phyloP scores from a whole-genome alignment of 2,797 vertebrate species.

The Squalus acanthias region DNA sequence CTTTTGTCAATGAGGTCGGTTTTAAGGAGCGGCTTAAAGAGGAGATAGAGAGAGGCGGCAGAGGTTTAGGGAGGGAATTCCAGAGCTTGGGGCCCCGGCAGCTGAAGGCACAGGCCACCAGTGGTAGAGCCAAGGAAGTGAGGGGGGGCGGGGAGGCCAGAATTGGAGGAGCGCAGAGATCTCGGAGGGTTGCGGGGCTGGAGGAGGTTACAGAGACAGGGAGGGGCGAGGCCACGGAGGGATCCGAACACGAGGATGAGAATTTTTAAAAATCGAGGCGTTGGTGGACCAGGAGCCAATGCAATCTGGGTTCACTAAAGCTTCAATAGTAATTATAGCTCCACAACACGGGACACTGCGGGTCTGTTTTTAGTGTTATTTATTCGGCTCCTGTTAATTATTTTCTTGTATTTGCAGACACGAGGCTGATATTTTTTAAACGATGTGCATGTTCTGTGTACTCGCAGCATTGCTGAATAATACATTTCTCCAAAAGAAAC shows the following conservation, averaged over 20 bases:
- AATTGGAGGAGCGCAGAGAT: not conserved
- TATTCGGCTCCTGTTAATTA: not conserved
- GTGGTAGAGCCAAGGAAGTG: not conserved
- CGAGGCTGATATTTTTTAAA: not conserved
- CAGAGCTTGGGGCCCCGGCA: not conserved
- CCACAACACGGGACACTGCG: not conserved
- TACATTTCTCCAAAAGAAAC: not conserved
- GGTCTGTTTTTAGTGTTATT: not conserved
- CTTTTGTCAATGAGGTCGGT: not conserved
- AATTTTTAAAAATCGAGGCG: not conserved
- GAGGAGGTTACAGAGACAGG: not conserved
- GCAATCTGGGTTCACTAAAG: not conserved
- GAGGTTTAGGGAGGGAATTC: not conserved
- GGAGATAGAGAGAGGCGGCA: not conserved
- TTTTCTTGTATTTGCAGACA: not conserved
- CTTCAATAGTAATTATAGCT: not conserved
- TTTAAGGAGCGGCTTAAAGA: not conserved
- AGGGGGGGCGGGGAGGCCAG: no score
- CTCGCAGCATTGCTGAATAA: not conserved
- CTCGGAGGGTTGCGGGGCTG: no score
- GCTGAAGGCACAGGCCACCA: not conserved
- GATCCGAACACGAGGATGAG: not conserved
- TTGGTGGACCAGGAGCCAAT: not conserved
- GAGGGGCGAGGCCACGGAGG: not conserved
- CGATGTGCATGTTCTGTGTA: not conserved